Evolutionary conservation across 2,113 vertebrate genomes (phyloP).

Genomic region (Turdus rufiventris): DNA sequence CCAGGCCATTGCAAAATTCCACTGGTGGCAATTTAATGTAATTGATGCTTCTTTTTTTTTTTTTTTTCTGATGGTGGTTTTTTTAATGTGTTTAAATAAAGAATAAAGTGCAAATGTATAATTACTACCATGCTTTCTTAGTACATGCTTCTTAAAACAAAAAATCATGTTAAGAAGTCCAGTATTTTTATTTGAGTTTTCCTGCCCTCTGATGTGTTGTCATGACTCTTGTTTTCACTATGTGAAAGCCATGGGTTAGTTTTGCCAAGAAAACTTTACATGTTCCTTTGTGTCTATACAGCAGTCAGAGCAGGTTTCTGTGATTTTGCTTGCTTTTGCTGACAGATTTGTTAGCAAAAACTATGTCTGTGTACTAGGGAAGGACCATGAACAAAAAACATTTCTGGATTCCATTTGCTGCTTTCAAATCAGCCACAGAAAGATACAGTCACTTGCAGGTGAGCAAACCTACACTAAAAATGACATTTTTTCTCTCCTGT

Average conservation of each 20-base stretch:
- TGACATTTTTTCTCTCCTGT: neutral
- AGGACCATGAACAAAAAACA: neutral
- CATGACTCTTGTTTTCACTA: neutral
- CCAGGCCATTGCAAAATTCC: neutral
- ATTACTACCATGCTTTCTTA: neutral
- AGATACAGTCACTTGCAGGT: neutral
- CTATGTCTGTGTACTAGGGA: neutral
- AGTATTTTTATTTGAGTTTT: neutral
- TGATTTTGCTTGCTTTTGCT: neutral
- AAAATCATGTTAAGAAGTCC: neutral
- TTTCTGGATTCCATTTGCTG: neutral
- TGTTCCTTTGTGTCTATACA: neutral
- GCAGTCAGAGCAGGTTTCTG: neutral
- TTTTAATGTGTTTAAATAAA: neutral
- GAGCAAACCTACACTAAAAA: neutral
- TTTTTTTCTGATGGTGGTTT: rapidly evolving
- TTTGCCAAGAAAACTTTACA: neutral
- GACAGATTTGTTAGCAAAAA: neutral
- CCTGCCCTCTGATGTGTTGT: neutral
- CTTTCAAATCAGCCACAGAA: neutral
- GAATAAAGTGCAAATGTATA: neutral
- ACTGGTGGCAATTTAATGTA: neutral
- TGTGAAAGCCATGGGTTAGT: neutral
- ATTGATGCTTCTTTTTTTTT: neutral
- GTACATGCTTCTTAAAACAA: neutral